These are phyloP conservation scores for Casuarius casuarius DNA, from an alignment of 2,113 vertebrate genomes.

Conservation along the genomic window DNA sequence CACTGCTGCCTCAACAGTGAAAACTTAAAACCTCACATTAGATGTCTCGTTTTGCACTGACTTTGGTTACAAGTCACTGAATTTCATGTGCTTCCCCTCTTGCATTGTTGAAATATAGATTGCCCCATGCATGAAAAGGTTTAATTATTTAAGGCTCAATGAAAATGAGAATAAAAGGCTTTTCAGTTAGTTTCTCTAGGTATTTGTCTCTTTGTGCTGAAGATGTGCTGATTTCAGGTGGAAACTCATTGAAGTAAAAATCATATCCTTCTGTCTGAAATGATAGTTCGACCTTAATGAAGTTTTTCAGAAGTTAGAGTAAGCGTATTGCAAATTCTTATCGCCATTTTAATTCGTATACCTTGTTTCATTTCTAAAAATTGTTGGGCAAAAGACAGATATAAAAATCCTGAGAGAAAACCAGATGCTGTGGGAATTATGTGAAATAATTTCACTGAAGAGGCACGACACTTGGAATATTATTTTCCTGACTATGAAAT, in stretches of 20 bases:
- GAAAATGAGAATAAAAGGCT: background rate
- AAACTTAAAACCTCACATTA: background rate
- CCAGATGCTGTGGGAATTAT: background rate
- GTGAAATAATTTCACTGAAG: background rate
- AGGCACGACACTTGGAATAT: background rate
- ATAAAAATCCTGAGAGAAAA: background rate
- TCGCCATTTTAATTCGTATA: background rate
- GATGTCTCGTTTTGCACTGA: background rate
- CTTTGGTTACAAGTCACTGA: background rate
- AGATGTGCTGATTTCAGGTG: background rate
- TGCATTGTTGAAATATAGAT: slow-evolving; percentile 12
- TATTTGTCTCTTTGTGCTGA: background rate
- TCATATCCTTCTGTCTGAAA: background rate
- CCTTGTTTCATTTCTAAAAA: background rate
- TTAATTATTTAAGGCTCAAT: background rate
- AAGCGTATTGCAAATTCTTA: background rate
- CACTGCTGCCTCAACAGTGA: background rate
- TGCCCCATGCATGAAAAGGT: background rate
- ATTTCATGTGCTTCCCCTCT: slow-evolving; percentile 15
- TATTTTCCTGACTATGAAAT: background rate
- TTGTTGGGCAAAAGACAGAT: background rate
- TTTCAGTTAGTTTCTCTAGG: background rate
- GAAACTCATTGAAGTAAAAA: background rate
- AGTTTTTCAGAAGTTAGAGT: background rate
- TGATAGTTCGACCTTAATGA: background rate